Conservation (phyloP, 2,113 vertebrate genomes). For the Cochlearius cochlearius region DNA sequence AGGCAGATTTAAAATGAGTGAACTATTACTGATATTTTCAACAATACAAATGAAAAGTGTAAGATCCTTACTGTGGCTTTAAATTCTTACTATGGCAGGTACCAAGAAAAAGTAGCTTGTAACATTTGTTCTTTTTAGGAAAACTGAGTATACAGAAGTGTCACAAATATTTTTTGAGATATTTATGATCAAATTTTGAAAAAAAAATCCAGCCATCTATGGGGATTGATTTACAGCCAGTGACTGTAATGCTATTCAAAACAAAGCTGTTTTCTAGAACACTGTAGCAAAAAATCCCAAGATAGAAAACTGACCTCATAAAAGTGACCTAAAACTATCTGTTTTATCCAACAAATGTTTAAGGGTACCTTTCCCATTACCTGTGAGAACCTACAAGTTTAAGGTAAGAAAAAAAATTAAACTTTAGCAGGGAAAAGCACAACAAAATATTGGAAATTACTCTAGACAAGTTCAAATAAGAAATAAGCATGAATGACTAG, state of each 20-base stretch:
- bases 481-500: background rate
- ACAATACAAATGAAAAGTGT: background rate
- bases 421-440: background rate
- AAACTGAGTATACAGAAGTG: background rate
- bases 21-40: background rate
- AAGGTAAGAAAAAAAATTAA: background rate
- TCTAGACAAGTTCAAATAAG: background rate
- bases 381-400: background rate
- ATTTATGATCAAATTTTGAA: background rate
- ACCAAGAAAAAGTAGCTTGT: background rate
- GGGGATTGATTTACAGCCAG: background rate
- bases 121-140: background rate
- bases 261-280: background rate
- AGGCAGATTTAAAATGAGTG: background rate
- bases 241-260: background rate
- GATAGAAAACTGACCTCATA: background rate
- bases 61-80: background rate
- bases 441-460: background rate
- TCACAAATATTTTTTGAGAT: background rate
- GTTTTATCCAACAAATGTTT: background rate
- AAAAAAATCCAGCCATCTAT: background rate
- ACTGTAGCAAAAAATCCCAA: background rate
- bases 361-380: background rate
- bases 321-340: background rate
- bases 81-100: background rate